Evolutionary conservation across 2,888 invertebrate genomes (phyloP), one percentile per base, ranked within the genome.

Genomic region (Erebia ligea): DNA sequence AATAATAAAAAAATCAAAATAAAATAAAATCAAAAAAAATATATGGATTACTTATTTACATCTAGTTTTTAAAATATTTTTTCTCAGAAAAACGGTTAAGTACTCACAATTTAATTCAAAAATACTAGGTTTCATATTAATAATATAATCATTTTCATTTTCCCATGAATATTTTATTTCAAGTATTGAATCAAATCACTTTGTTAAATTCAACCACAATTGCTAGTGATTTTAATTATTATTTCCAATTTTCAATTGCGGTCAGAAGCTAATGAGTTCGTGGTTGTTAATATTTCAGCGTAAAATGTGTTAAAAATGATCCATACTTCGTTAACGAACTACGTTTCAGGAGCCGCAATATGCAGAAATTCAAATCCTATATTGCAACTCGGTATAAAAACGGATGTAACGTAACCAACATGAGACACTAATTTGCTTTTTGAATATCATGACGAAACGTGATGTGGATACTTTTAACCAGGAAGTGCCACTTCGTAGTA

Each of bases 181-280:
- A 45, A 54, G 57, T 64, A 56, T 54, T 56, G 54, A 48, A 59
- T 67, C 59, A 71, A 69, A 65, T 69, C 59, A 61, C 42, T 64
- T 50, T 52, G 67, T 69, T 59, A 67, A 65, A 61, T 59, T 64
- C 19, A 40, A 69, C 73, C 67, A 54, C 73, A 64, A 68, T 70
- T 67, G 54, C 67, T 66, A 71, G 70, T 69, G 52, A 74, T 76
- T 73, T 71, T 65, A 74, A 76, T 73, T 73, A 74, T 74, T 68
- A 73, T 73, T 71, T 74, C 61, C 66, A 59, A 72, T 73, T 69
- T 74, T 67, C 63, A 52, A 70, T 59, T 57, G 66, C 61, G 67
- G 67, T 68, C 67, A 61, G 45, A 70, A 58, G 64, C 67, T 72
- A 72, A 74, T 71, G 70, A 70, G 56, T 66, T 66, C 45, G 70